These are phyloP conservation scores for Paramisgurnus dabryanus DNA, from an alignment of 2,113 vertebrate genomes.

Conservation along the genomic window DNA sequence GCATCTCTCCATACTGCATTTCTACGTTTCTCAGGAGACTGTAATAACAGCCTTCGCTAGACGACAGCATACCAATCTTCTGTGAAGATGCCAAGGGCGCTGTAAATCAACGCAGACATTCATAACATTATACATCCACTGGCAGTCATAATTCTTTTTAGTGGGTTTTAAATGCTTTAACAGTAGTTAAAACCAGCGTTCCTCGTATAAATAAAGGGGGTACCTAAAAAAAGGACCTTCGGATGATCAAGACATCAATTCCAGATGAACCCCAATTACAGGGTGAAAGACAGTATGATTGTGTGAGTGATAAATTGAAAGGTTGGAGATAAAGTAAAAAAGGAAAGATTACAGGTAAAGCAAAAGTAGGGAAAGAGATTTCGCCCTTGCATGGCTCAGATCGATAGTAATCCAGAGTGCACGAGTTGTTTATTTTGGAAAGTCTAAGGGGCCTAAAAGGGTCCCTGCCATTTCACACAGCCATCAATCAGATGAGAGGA, in stretches of 20 bases:
- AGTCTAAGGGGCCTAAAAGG: constrained; percentile 64
- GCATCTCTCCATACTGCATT: not conserved
- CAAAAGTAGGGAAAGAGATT: not conserved
- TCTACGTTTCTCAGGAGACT: constrained; percentile 17
- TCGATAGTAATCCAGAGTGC: constrained; percentile 71
- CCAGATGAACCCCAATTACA: constrained; percentile 3
- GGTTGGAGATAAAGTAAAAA: not conserved
- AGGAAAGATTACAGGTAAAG: constrained; percentile 4
- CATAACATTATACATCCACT: constrained; percentile 11
- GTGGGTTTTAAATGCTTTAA: constrained; percentile 1
- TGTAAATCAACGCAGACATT: constrained; percentile 24
- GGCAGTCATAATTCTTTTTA: constrained; percentile 9
- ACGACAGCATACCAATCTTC: constrained; percentile 30
- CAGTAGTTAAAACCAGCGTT: constrained; percentile 31
- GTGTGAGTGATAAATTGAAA: constrained; percentile 16
- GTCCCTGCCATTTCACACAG: constrained; percentile 58
- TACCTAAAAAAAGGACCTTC: constrained; percentile 6
- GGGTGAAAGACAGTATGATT: constrained; percentile 20
- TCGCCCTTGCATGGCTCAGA: constrained; percentile 60
- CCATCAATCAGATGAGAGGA: constrained; percentile 22
- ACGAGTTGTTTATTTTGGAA: constrained; percentile 71
- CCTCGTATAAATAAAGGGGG: not conserved
- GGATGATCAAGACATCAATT: constrained; percentile 32
- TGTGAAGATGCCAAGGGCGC: constrained; percentile 17
- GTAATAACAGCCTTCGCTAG: constrained; percentile 27